These are phyloP conservation scores for Merodon equestris DNA, from an alignment of 2,888 invertebrate genomes.

Conservation along the genomic window DNA sequence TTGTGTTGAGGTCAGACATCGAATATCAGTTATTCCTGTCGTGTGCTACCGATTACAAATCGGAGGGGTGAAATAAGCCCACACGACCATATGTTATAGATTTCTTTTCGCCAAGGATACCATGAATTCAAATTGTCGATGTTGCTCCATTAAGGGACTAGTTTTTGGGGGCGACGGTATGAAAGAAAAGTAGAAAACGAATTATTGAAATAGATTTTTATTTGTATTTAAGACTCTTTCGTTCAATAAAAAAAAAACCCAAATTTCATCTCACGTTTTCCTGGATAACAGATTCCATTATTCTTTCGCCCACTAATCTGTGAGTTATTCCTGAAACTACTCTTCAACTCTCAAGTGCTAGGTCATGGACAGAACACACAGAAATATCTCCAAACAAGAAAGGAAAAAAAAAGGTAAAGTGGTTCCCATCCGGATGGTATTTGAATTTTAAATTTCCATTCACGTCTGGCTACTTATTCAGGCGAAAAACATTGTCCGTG, in stretches of 20 bases:
- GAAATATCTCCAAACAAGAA: too few species aligned
- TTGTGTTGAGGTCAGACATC: conserved; percentile 31
- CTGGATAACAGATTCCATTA: too few species aligned
- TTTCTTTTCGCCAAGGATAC: too few species aligned
- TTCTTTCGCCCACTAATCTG: too few species aligned
- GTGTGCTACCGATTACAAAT: conserved; percentile 6
- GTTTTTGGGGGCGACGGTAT: too few species aligned
- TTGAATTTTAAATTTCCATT: conserved; percentile 64
- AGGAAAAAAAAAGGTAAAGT: neutral
- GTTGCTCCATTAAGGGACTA: conserved; percentile 24
- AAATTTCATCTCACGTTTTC: neutral
- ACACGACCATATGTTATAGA: neutral
- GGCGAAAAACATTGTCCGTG: conserved; percentile 2
- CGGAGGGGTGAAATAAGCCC: neutral
- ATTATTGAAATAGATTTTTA: too few species aligned
- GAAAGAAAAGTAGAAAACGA: too few species aligned
- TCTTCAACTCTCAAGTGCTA: too few species aligned
- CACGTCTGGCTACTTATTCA: conserved; percentile 51
- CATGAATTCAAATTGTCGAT: conserved; percentile 13
- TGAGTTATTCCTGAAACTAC: too few species aligned
- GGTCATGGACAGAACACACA: too few species aligned
- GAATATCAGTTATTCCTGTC: conserved; percentile 42
- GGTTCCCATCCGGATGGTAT: conserved; percentile 35
- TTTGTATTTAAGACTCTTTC: too few species aligned
- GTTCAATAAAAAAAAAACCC: neutral